These are phyloP conservation scores for Drosophila tristis DNA, from an alignment of 1,140 invertebrate genomes.

Conservation along the genomic window DNA sequence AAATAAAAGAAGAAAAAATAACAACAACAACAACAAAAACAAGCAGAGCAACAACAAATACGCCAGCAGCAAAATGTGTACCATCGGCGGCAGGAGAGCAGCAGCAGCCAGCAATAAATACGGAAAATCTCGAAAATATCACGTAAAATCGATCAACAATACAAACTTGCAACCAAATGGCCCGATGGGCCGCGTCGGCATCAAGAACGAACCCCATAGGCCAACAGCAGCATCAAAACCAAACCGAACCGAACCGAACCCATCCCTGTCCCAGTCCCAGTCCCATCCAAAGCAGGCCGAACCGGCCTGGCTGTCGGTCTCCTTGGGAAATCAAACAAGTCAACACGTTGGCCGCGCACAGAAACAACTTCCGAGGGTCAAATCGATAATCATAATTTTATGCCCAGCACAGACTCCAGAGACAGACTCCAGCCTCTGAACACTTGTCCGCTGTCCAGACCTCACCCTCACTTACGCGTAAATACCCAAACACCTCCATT, in stretches of 20 bases:
- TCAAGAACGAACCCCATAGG: constrained; percentile 19
- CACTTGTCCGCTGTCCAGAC: constrained; percentile 13
- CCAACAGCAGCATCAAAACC: constrained; percentile 40
- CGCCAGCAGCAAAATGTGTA: constrained; percentile 65
- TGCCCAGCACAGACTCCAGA: constrained; percentile 20
- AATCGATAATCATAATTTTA: constrained; percentile 81
- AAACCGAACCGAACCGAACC: background rate
- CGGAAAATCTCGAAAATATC: constrained; percentile 84
- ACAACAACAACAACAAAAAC: constrained; percentile 15
- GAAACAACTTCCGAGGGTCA: constrained; percentile 58
- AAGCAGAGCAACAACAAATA: constrained; percentile 58
- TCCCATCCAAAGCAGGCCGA: background rate
- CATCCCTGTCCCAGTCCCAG: background rate
- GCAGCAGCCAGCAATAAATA: constrained; percentile 76
- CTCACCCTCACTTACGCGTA: constrained; percentile 74
- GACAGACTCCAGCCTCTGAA: background rate
- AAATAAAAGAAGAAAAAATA: constrained; percentile 65
- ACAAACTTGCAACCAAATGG: constrained; percentile 83
- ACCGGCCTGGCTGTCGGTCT: constrained; percentile 1
- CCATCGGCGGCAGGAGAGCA: constrained; percentile 38
- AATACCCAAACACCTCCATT: constrained; percentile 77
- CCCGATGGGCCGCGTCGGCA: constrained; percentile 40
- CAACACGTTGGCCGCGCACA: constrained; percentile 38
- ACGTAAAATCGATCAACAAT: constrained; percentile 84
- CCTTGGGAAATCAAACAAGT: constrained; percentile 72